Base-by-base conservation (phyloP, 2,888 invertebrate genomes). In the Electrophaes corylata region DNA sequence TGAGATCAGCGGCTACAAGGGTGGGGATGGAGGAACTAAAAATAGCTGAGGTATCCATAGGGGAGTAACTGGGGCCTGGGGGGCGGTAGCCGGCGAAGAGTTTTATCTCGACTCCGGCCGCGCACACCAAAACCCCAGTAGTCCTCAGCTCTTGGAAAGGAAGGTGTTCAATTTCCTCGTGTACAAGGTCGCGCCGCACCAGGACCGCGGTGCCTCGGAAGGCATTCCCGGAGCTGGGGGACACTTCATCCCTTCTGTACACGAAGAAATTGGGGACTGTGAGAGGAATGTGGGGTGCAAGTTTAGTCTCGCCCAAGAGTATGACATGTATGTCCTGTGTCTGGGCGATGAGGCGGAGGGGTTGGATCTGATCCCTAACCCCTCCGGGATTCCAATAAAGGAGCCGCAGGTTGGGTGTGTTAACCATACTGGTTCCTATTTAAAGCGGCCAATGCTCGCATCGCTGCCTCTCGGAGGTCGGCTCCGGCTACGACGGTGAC, bases 351-450 rank as follows among this genome's bases (percentile, higher is more conserved):
- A 47, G 37, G 1, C 19, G 31, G 8, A 57, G 51, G 3, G 46
- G 4, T 0, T 16, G 23, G 23, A 23, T 6, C 23, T 52, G 1
- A 1, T 1, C 0, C 8, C 10, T 4, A 0, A 57, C 11, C 26
- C 57, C 57, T 19, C 57, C 57, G 33, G 47, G 12, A 33, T 57
- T 57, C 57, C 57, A 57, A 4, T 57, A 57, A 0, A 57, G 11
- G 3, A 57, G 5, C 0, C 57, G 26, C 0, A 26, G 10, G 0
- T 3, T 0, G 44, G 16, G 12, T 0, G 12, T n/a, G 4, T 35
- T 57, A 51, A 3, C 16, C 45, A 51, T 57, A 1, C 4, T 12
- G 45, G 23, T 1, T 1, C 8, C 33, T 3, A 4, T 14, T 16
- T 3, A 50, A n/a, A 0, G 16, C 0, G 12, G 31, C 5, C 3